Evolutionary conservation across 92 coral and sea anemone genomes (phyloP).

Genomic region (Epizoanthus stellaris): DNA sequence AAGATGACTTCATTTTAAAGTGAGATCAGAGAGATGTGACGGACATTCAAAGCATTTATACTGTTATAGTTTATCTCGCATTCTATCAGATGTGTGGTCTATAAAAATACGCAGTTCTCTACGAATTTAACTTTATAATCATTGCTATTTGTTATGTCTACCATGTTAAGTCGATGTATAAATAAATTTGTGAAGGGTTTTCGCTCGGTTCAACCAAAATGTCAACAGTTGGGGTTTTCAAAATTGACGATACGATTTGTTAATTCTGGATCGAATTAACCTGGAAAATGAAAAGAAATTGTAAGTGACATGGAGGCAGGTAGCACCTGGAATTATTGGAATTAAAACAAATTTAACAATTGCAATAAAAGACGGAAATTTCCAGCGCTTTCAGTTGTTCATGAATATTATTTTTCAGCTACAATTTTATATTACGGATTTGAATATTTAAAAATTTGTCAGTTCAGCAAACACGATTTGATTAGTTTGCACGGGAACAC

Average conservation of each 20-base stretch:
- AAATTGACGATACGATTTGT: not conserved
- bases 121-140: not conserved
- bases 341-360: not conserved
- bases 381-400: not conserved
- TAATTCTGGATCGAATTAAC: not conserved
- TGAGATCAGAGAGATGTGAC: too few species aligned
- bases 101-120: not conserved
- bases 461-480: constrained; percentile 4
- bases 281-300: not conserved
- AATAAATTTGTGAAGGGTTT: not conserved
- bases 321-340: not conserved
- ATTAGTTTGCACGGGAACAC: constrained; percentile 19
- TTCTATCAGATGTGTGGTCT: not conserved
- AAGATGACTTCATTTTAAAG: not conserved
- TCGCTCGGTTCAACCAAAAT: not conserved
- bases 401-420: not conserved
- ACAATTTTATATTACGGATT: not conserved
- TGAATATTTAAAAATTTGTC: constrained; percentile 23
- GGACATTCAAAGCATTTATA: not conserved
- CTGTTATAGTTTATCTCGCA: too few species aligned
- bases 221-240: not conserved
- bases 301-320: not conserved
- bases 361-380: not conserved
- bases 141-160: not conserved
- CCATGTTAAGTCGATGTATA: not conserved